phyloP scores from a whole-genome alignment of 2,888 invertebrate species.

The Mystacides longicornis region DNA sequence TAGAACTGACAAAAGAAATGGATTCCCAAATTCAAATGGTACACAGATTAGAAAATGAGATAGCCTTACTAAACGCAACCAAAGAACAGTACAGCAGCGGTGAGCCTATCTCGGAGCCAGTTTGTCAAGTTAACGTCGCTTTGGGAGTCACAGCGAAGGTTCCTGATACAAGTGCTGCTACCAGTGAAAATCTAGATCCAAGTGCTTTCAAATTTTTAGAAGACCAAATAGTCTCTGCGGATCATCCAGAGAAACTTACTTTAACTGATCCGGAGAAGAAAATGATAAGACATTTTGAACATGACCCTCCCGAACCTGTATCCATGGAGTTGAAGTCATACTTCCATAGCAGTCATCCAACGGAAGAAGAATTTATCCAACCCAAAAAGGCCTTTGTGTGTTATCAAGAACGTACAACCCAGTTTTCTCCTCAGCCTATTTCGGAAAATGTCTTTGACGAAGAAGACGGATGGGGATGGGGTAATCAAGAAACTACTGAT shows the following conservation, averaged over 20 bases:
- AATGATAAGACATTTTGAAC: slow-evolving; percentile 31
- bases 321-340: slow-evolving; percentile 24
- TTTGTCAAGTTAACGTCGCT: background rate
- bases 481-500: slow-evolving; percentile 32
- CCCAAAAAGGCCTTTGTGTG: slow-evolving; percentile 51
- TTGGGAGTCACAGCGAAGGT: background rate
- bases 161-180: slow-evolving; percentile 30
- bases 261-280: slow-evolving; percentile 27
- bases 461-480: slow-evolving; percentile 46
- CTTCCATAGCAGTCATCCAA: slow-evolving; percentile 27
- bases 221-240: slow-evolving; percentile 41
- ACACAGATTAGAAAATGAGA: slow-evolving; percentile 31
- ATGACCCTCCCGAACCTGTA: slow-evolving; percentile 20
- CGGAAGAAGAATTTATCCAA: slow-evolving; percentile 39
- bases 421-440: slow-evolving; percentile 12
- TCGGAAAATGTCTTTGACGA: slow-evolving; percentile 36
- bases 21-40: slow-evolving; percentile 32
- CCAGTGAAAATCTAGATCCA: slow-evolving; percentile 34
- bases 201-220: slow-evolving; percentile 36
- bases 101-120: background rate
- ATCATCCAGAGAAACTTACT: slow-evolving; percentile 23
- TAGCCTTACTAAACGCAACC: background rate
- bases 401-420: slow-evolving; percentile 34
- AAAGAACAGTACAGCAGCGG: background rate
- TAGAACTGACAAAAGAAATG: slow-evolving; percentile 28